These are phyloP conservation scores for Nestor notabilis DNA, from an alignment of 2,113 vertebrate species.

Conservation along the genomic window DNA sequence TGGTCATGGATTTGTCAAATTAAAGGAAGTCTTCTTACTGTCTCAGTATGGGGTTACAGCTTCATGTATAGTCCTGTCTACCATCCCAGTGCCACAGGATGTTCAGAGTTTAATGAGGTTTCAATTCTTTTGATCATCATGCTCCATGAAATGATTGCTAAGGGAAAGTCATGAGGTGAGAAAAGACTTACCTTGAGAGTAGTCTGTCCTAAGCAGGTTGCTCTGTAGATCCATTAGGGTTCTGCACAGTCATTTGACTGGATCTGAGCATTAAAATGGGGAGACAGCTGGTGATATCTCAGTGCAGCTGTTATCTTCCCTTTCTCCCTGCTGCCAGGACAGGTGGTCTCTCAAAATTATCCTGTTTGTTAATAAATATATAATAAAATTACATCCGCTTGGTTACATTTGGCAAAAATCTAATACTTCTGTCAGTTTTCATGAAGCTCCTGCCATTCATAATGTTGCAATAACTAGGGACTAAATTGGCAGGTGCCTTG, in stretches of 20 bases:
- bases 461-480: not conserved
- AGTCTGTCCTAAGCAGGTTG: not conserved
- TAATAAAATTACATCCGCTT: not conserved
- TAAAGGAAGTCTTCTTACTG: not conserved
- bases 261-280: not conserved
- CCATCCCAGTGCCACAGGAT: not conserved
- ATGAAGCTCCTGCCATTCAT: not conserved
- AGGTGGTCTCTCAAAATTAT: not conserved
- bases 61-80: not conserved
- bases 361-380: slow-evolving; percentile 13
- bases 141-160: not conserved
- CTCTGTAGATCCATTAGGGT: not conserved
- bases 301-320: slow-evolving; percentile 19
- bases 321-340: not conserved
- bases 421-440: not conserved
- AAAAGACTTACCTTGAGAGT: not conserved
- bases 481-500: rapidly evolving
- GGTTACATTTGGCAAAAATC: slow-evolving; percentile 5
- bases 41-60: not conserved
- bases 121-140: not conserved
- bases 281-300: not conserved
- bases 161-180: not conserved
- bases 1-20: not conserved
- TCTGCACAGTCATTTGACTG: not conserved
- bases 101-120: not conserved